These are phyloP conservation scores for Coryphaenoides rupestris DNA, from an alignment of 2,113 vertebrate genomes.

Conservation along the genomic window DNA sequence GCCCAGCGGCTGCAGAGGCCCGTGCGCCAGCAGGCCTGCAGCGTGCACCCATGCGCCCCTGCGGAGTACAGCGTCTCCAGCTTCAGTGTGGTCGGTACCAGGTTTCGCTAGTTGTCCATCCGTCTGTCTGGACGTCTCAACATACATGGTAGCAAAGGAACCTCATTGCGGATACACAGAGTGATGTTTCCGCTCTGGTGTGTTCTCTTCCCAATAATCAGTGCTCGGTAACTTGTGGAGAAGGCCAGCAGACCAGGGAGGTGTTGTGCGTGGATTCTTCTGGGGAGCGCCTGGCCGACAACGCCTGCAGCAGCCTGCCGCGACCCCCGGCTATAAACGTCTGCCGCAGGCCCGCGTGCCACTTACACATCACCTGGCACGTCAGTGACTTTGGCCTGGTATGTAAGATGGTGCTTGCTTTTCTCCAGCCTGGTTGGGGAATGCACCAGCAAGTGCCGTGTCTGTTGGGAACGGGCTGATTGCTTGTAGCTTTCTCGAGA, in stretches of 20 bases:
- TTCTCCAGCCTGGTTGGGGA: too few relatives aligned
- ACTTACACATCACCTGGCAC: slow-evolving; percentile 76
- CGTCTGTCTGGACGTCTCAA: background rate
- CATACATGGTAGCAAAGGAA: background rate
- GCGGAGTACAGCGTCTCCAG: slow-evolving; percentile 64
- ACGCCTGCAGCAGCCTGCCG: slow-evolving; percentile 66
- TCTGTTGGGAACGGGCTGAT: too few relatives aligned
- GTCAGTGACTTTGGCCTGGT: slow-evolving; percentile 62
- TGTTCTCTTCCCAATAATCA: slow-evolving; percentile 46
- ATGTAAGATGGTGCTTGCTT: slow-evolving; percentile 11
- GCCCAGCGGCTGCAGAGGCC: slow-evolving; percentile 70
- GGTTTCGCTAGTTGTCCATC: background rate
- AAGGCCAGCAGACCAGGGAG: slow-evolving; percentile 81
- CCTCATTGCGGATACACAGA: background rate
- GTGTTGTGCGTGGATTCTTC: slow-evolving; percentile 69
- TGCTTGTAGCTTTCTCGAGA: too few relatives aligned
- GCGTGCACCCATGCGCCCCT: slow-evolving; percentile 64
- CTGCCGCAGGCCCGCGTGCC: slow-evolving; percentile 76
- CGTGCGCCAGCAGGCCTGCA: slow-evolving; percentile 74
- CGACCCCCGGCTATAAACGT: slow-evolving; percentile 68
- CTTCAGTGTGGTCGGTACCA: slow-evolving; percentile 58
- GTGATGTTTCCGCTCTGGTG: background rate
- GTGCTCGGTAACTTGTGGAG: slow-evolving; percentile 88
- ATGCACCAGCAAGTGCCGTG: too few relatives aligned
- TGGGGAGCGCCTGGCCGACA: slow-evolving; percentile 69